Percentiles rank a stretch among this genome's conserved stretches.
Evolutionary conservation across 1,140 invertebrate genomes (phyloP).

Genomic region (Tetramorium simillimum): DNA sequence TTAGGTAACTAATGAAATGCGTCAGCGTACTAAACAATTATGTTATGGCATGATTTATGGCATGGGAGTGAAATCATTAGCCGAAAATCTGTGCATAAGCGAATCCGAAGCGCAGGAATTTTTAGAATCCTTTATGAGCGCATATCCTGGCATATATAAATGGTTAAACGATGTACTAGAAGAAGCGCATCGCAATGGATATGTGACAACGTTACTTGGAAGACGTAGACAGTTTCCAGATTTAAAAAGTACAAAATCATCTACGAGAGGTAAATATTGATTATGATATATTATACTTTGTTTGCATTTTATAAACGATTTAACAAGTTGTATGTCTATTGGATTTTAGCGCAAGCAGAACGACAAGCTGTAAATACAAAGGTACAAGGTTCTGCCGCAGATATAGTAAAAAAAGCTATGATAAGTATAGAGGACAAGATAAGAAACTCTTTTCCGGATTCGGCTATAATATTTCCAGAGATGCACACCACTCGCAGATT

Average conservation of each 20-base stretch:
- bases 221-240: conserved; percentile 92
- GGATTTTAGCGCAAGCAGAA: conserved; percentile 92
- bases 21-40: conserved; percentile 96
- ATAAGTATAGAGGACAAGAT: conserved; percentile 89
- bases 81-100: conserved; percentile 92
- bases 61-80: conserved; percentile 95
- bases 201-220: conserved; percentile 93
- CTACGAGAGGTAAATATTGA: conserved; percentile 87
- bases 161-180: conserved; percentile 90
- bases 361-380: conserved; percentile 97
- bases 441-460: conserved; percentile 74
- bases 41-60: conserved; percentile 99
- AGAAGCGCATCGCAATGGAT: conserved; percentile 90
- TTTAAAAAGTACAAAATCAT: conserved; percentile 89
- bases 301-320: conserved; percentile 19
- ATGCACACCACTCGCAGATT: conserved; percentile 72
- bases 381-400: conserved; percentile 98
- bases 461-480: conserved; percentile 77
- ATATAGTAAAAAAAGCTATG: conserved; percentile 97
- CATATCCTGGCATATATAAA: conserved; percentile 90
- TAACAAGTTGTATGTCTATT: conserved; percentile 37
- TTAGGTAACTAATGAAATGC: conserved; percentile 90
- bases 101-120: conserved; percentile 93
- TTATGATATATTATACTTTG: background rate
- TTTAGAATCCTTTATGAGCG: conserved; percentile 93